Percentiles rank a stretch among this genome's conserved stretches.
Evolutionary conservation across 2,113 vertebrate genomes (phyloP).

Genomic region (Panthera tigris): DNA sequence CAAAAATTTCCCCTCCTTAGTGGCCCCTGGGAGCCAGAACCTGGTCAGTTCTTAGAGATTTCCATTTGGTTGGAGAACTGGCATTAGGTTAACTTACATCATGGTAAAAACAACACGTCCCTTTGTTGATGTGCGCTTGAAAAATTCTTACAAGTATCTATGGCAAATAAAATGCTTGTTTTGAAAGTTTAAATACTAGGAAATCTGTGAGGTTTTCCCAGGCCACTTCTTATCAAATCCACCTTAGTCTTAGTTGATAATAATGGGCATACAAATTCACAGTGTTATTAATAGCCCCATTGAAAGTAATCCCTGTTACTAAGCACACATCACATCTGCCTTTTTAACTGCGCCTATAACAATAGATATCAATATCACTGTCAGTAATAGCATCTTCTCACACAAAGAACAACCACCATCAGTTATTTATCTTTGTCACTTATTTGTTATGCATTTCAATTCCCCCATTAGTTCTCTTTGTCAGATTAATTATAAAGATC

Average conservation of each 20-base stretch:
- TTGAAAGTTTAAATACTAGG: neutral
- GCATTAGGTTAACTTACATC: too few relatives aligned
- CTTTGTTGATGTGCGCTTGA: neutral
- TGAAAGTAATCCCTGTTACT: constrained; percentile 18
- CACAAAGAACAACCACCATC: neutral
- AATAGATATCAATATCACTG: neutral
- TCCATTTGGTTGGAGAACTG: neutral
- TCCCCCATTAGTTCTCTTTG: constrained; percentile 35
- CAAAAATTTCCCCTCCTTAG: neutral
- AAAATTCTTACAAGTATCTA: neutral
- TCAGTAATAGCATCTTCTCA: neutral
- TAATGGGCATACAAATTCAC: neutral
- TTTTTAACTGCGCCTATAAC: neutral
- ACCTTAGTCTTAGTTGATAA: neutral
- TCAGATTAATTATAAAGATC: constrained; percentile 47
- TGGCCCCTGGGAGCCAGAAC: neutral
- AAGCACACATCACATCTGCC: neutral
- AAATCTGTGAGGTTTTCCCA: constrained; percentile 5
- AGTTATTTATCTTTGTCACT: constrained; percentile 24
- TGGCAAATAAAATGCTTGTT: neutral
- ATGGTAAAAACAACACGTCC: neutral
- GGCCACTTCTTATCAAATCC: neutral
- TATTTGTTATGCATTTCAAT: constrained; percentile 39
- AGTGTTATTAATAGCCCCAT: constrained; percentile 39
- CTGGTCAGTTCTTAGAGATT: neutral